Conservation (phyloP, 2,797 vertebrate species). For the Sylvia borin region DNA sequence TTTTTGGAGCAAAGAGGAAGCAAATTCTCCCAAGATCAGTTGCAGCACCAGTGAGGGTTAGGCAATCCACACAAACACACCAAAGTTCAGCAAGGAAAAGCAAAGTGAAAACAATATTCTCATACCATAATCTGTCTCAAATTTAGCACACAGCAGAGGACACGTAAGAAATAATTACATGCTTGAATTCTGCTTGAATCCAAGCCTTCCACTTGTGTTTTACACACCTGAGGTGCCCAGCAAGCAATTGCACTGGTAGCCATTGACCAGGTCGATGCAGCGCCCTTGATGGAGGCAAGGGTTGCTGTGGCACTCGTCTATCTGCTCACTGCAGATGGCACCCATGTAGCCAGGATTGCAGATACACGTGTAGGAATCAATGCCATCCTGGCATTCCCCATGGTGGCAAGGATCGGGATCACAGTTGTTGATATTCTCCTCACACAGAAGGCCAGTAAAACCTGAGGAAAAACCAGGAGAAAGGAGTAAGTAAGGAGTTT, state of each 20-base stretch:
- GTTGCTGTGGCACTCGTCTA: constrained; percentile 90
- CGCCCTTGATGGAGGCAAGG: constrained; percentile 91
- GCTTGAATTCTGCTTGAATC: background rate
- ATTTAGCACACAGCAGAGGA: background rate
- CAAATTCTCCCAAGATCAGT: background rate
- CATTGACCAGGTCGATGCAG: constrained; percentile 90
- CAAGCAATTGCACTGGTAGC: constrained; percentile 90
- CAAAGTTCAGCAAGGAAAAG: background rate
- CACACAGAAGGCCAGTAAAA: constrained; percentile 85
- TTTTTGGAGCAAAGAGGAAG: background rate
- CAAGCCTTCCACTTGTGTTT: background rate
- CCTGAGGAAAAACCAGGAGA: constrained; percentile 71
- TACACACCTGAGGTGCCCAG: constrained; percentile 84
- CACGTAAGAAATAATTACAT: background rate
- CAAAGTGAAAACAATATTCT: background rate
- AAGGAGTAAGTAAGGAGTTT: background rate
- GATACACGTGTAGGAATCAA: constrained; percentile 87
- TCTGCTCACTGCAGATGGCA: constrained; percentile 88
- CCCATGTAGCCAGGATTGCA: constrained; percentile 90
- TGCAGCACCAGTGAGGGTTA: background rate
- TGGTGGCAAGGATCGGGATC: constrained; percentile 90
- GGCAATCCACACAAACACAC: background rate
- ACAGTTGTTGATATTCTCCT: constrained; percentile 91
- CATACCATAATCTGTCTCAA: background rate
- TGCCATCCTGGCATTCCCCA: constrained; percentile 88